Evolutionary conservation across 2,888 invertebrate genomes (phyloP).

Genomic region (Trichopria drosophilae): DNA sequence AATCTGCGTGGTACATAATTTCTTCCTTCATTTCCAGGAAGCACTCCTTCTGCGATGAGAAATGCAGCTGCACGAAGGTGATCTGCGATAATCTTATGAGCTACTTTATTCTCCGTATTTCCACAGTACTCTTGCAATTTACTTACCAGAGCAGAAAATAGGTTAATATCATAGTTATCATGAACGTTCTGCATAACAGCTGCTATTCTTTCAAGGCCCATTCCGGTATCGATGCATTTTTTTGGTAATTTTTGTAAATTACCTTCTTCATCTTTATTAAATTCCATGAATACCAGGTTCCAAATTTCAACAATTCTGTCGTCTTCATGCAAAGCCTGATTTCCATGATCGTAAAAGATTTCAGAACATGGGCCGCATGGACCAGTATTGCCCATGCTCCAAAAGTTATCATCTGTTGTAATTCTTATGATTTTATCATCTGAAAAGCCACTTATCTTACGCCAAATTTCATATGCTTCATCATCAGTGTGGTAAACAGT

Average conservation of each 20-base stretch:
- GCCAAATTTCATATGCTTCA: conserved; percentile 24
- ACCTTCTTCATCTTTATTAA: conserved; percentile 11
- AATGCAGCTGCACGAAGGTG: conserved; percentile 14
- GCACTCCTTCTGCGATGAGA: conserved; percentile 20
- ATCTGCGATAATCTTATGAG: conserved; percentile 13
- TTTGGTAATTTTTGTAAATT: conserved; percentile 12
- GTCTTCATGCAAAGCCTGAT: conserved; percentile 2
- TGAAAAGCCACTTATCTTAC: conserved; percentile 18
- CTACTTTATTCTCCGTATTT: conserved; percentile 10
- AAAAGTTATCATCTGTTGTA: conserved; percentile 21
- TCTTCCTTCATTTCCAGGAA: conserved; percentile 20
- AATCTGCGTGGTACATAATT: conserved; percentile 18
- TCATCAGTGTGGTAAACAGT: conserved; percentile 19
- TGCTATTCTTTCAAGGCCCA: conserved; percentile 15
- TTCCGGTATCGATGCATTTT: conserved; percentile 15
- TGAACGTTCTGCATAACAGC: conserved; percentile 14
- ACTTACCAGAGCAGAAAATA: conserved; percentile 19
- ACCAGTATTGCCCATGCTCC: conserved; percentile 15
- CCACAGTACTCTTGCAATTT: conserved; percentile 15
- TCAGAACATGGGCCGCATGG: conserved; percentile 23
- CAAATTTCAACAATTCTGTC: conserved; percentile 17
- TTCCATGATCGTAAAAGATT: conserved; percentile 25
- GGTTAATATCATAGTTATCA: conserved; percentile 24
- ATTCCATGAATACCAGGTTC: conserved; percentile 19
- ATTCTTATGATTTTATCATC: conserved; percentile 20